Base-by-base conservation (phyloP, 2,888 invertebrate species). In the Liodrosophila aerea region DNA sequence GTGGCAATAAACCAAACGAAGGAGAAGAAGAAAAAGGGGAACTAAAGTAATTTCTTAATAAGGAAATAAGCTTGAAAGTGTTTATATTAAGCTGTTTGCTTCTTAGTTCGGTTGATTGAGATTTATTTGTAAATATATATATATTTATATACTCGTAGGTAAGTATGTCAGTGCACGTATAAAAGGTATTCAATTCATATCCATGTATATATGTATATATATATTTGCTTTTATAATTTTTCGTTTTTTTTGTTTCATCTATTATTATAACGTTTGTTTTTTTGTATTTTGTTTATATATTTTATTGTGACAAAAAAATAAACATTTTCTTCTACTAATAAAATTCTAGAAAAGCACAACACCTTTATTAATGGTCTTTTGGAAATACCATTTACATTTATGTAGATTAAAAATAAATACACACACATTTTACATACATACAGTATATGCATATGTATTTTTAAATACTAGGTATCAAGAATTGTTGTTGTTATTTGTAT, bases 291-390 rank as follows among this genome's bases (percentile, higher is more conserved):
- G 2, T 53, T 36, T 53, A 18, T 56, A 40, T 57, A 22, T 22
- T 22, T 76, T 74, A 60, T 86, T 86, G 81, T 73, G 75, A 81
- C 81, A 73, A 78, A 81, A 81, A 74, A 77, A 76, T 87, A 86
- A 85, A 70, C 61, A 66, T 70, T 75, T 69, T 54, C 65, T 54
- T 68, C 85, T 78, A 84, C 72, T 87, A 87, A 85, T 82, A 82
- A 88, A 88, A 87, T 82, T 82, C 88, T 87, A 87, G 75, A 88
- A 88, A 88, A 88, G 87, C 87, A 88, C 87, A 88, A 88, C 88
- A 88, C 88, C 87, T 87, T 88, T 87, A 85, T n/a, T 87, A 87
- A 88, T 87, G 88, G 88, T 87, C 82, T 87, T 88, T 87, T 87
- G 73, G 64, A 88, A 87, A 87, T 76, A 88, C 88, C 88, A 87